Base-by-base conservation (phyloP, 1,140 invertebrate genomes). In the Brachionus rubens region DNA sequence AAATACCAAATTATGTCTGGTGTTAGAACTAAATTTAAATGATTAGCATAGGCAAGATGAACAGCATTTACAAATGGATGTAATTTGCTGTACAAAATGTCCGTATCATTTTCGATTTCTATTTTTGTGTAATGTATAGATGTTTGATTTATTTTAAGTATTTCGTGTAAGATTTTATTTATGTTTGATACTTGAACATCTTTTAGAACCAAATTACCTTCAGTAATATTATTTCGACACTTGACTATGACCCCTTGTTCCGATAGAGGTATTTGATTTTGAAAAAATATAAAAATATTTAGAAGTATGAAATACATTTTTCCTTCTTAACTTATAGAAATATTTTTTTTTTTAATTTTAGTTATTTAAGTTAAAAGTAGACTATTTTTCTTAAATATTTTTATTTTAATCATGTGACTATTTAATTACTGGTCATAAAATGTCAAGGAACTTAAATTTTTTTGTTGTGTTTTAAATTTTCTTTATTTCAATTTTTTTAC, bases 1-100 rank as follows among this genome's bases (percentile, higher is more conserved):
- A 75, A 12, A 28, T 54, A 59, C 70, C 70, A 75, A 59, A 75
- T 43, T 2, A 54, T 36, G 36, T 75, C 70, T 19, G 70, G 70
- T 30, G 70, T 47, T 54, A 75, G n/a, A 10, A 54, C 10, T 24
- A 75, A 28, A 41, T 54, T 41, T 7, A 54, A 19, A 75, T 75
- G 70, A n/a, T 54, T 52, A 26, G 40, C 6, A 48, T 75, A 75
- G 3, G 70, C 70, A 21, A 75, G 24, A 46, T 54, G 48, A 9
- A 75, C 40, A 10, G 70, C 26, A 7, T 54, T 46, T 5, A 75
- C 26, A 72, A 72, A 72, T 1, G 68, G 68, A 48, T 72, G 43
- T 16, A 72, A 12, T 30, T 72, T 28, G 46, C 36, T 72, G 9
- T 24, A 50, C 16, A 72, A 21, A 7, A 72, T 54, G 48, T 65